A percentile compares a stretch with the other conserved stretches of the same genome.
Evolutionary conservation across 2,797 vertebrate species (phyloP).

Genomic region (Salmo trutta): DNA sequence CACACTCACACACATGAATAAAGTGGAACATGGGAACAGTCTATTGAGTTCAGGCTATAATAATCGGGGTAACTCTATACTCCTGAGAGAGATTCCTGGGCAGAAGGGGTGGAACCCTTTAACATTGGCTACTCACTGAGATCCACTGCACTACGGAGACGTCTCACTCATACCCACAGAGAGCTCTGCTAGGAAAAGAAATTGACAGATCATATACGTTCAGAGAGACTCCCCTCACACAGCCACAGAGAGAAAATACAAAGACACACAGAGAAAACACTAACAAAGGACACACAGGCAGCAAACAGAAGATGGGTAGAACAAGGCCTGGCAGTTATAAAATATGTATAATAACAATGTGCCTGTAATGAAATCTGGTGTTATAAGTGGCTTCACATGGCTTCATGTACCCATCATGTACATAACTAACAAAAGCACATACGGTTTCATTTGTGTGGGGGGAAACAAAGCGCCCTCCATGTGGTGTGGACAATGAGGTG

Average conservation of each 20-base stretch:
- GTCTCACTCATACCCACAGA: not conserved
- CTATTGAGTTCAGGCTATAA: slow-evolving; percentile 46
- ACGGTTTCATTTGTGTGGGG: slow-evolving; percentile 20
- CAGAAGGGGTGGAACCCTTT: slow-evolving; percentile 26
- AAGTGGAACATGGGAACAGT: slow-evolving; percentile 59
- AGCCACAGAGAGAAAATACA: not conserved
- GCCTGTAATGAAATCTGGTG: not conserved
- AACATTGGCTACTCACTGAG: slow-evolving; percentile 31
- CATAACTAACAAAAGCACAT: not conserved
- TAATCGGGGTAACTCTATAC: slow-evolving; percentile 59
- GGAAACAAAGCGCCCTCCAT: slow-evolving; percentile 18
- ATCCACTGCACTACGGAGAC: slow-evolving; percentile 17
- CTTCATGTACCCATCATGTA: too few relatives aligned
- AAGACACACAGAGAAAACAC: not conserved
- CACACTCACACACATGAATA: slow-evolving; percentile 21
- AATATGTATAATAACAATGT: not conserved
- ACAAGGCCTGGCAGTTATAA: not conserved
- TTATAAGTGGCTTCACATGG: not conserved
- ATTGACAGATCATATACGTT: not conserved
- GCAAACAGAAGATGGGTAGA: not conserved
- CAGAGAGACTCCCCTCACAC: not conserved
- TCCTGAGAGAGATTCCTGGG: slow-evolving; percentile 46
- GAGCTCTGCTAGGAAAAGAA: slow-evolving; percentile 11
- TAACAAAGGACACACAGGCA: not conserved
- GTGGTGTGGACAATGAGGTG: slow-evolving; percentile 20